Base-by-base conservation (phyloP, 1,140 invertebrate species). In the Proales similis region DNA sequence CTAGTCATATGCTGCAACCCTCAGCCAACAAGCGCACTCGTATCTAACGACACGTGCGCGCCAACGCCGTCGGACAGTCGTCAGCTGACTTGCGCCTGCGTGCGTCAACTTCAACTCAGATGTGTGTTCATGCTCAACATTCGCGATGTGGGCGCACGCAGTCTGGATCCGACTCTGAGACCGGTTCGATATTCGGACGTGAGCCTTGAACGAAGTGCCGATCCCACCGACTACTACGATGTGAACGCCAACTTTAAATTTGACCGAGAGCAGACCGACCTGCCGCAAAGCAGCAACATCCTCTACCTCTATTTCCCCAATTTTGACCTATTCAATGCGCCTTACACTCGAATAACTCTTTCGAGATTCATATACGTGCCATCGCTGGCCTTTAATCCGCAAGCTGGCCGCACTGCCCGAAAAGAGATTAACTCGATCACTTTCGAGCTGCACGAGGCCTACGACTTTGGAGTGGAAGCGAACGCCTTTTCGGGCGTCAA, bases 281-380 rank as follows among this genome's bases (percentile, higher is more conserved):
- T 30, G 11, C 22, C 20, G 4, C 39, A 57, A 19, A 57, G 45
- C 12, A 12, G 26, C 17, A 57, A 57, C 29, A 19, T 24, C 6
- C 45, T 57, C 9, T 57, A 57, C 45, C 22, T 57, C 17, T 42
- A 57, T 42, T 57, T 57, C 45, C 51, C 51, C 0, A 26, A 57
- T 42, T 57, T 57, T 57, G 19, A 57, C 20, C 19, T 42, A 17
- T 26, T 57, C 11, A 57, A 42, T 24, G 29, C 51, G 9, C 51
- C 51, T 20, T 57, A 22, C 45, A 42, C 45, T 11, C 5, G 51
- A 27, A 38, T 42, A 1, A 42, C 51, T 0, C 4, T 57, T 5
- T 17, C 11, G 30, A 20, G 38, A 12, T 57, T 42, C 20, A 9
- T 22, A 9, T 57, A 42, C 7, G 30, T 57, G 0, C 51, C 51